A percentile compares a stretch with the other conserved stretches of the same genome.
Conservation (phyloP, 2,888 invertebrate genomes). For the Zaprionus lineosus region DNA sequence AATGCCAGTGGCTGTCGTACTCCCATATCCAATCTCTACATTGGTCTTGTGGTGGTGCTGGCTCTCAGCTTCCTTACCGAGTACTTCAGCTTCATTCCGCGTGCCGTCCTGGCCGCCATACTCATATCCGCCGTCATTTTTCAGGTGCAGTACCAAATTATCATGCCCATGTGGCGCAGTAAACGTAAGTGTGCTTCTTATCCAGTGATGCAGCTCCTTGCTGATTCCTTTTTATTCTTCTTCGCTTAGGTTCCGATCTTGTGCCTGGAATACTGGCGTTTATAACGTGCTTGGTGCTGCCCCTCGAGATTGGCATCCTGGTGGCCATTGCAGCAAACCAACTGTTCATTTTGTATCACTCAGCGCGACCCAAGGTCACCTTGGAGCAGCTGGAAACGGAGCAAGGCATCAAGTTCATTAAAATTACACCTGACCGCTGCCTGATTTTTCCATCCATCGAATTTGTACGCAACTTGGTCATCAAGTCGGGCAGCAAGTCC, state of each 20-base stretch:
- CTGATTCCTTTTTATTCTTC: background rate
- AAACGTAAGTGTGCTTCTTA: slow-evolving; percentile 87
- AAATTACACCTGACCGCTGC: slow-evolving; percentile 93
- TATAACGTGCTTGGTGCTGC: slow-evolving; percentile 91
- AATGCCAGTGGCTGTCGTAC: slow-evolving; percentile 94
- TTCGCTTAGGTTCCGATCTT: slow-evolving; percentile 93
- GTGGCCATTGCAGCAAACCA: slow-evolving; percentile 92
- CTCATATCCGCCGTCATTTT: slow-evolving; percentile 95
- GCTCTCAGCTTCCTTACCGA: slow-evolving; percentile 93
- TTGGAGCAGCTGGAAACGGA: slow-evolving; percentile 89
- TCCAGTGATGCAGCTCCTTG: too few relatives aligned
- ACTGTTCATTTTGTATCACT: slow-evolving; percentile 92
- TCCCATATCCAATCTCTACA: slow-evolving; percentile 91
- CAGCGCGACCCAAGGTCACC: slow-evolving; percentile 92
- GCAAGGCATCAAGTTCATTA: slow-evolving; percentile 88
- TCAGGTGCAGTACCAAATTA: slow-evolving; percentile 93
- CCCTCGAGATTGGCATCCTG: slow-evolving; percentile 93
- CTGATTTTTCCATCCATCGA: slow-evolving; percentile 95
- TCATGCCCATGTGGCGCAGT: slow-evolving; percentile 93
- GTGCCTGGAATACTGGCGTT: slow-evolving; percentile 94
- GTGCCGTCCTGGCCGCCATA: slow-evolving; percentile 92
- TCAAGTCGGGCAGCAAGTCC: slow-evolving; percentile 88
- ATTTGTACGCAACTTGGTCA: slow-evolving; percentile 92
- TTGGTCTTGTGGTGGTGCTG: slow-evolving; percentile 90
- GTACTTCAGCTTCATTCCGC: slow-evolving; percentile 93